These are phyloP conservation scores for Nebria ingens DNA, from an alignment of 1,140 invertebrate species.

Conservation along the genomic window DNA sequence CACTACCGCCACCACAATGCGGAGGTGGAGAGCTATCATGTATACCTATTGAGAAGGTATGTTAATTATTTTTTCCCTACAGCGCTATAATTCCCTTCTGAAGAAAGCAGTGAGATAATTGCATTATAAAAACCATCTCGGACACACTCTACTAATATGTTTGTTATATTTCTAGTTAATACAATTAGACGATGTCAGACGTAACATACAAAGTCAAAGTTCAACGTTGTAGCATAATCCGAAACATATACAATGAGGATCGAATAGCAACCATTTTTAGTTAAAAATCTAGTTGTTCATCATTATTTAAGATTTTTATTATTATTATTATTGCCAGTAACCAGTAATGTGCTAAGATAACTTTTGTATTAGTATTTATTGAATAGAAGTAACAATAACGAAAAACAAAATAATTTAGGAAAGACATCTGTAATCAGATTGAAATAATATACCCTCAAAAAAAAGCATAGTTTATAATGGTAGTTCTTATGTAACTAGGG, in stretches of 20 bases:
- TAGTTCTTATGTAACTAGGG: not conserved
- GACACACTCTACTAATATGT: constrained; percentile 11
- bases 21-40: constrained; percentile 67
- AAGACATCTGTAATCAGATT: not conserved
- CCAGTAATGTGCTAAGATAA: not conserved
- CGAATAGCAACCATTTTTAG: not conserved
- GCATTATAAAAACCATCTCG: not conserved
- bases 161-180: constrained; percentile 39
- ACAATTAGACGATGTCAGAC: constrained; percentile 50
- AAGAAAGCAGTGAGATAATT: not conserved
- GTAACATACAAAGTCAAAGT: constrained; percentile 23
- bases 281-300: not conserved
- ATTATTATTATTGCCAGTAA: constrained; percentile 7
- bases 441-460: not conserved
- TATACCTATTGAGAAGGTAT: constrained; percentile 67
- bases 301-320: too few relatives aligned
- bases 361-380: not conserved
- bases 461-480: not conserved
- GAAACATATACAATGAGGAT: not conserved
- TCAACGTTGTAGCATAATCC: constrained; percentile 22
- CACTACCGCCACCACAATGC: constrained; percentile 45
- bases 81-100: too few relatives aligned
- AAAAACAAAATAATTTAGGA: not conserved
- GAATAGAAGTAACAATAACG: not conserved
- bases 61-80: too few relatives aligned